phyloP scores from a whole-genome alignment of 2,113 vertebrate genomes.

The human (Homo sapiens) region DNA sequence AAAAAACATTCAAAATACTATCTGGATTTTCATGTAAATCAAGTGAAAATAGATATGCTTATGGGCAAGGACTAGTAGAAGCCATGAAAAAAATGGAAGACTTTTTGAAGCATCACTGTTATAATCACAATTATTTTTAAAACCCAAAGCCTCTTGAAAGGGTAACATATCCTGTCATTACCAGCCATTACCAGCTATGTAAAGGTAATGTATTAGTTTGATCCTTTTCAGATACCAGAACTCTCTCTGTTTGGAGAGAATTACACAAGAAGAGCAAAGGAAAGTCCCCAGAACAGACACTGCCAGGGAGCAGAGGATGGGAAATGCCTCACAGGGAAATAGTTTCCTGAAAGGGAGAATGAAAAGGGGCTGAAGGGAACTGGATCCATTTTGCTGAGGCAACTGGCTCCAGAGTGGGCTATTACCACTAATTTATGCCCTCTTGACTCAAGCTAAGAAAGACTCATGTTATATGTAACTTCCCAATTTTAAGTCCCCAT shows the following conservation, averaged over 20 bases:
- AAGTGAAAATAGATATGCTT: not conserved
- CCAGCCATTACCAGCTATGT: not conserved
- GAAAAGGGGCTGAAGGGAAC: not conserved
- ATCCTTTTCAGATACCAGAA: not conserved
- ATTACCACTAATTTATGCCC: not conserved
- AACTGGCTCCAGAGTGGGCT: not conserved
- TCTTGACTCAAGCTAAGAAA: not conserved
- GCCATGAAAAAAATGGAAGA: not conserved
- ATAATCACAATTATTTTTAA: conserved; percentile 7
- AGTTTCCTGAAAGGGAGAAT: not conserved
- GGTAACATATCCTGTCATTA: not conserved
- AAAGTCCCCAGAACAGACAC: not conserved
- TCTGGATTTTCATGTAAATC: not conserved
- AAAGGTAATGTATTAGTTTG: not conserved
- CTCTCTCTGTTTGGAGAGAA: not conserved
- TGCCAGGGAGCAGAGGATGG: not conserved
- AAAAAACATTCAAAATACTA: not conserved
- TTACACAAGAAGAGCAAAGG: not conserved
- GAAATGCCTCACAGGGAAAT: not conserved
- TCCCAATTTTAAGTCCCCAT: not conserved
- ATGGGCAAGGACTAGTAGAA: not conserved
- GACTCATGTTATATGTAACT: not conserved
- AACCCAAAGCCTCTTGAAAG: not conserved
- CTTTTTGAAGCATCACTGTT: not conserved
- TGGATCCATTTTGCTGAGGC: not conserved